A percentile compares a stretch with the other conserved stretches of the same genome.
Conservation (phyloP, 2,888 invertebrate genomes). For the Caenorhabditis panamensis region DNA sequence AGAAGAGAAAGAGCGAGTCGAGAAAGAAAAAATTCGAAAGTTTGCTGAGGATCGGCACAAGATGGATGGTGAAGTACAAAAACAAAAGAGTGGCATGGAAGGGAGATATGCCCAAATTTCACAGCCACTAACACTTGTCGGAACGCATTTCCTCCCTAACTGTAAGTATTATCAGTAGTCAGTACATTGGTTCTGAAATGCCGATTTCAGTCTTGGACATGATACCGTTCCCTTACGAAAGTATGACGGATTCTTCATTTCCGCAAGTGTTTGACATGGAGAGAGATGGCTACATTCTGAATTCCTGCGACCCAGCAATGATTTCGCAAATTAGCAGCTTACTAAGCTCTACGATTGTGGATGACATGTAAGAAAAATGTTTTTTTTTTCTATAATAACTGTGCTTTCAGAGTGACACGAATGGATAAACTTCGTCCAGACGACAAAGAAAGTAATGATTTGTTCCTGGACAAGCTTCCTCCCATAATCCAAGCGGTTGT, state of each 20-base stretch:
- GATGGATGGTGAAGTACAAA: constrained; percentile 36
- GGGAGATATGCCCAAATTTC: constrained; percentile 53
- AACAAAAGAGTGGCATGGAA: constrained; percentile 58
- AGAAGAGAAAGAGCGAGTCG: constrained; percentile 54
- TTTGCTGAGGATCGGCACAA: constrained; percentile 57
- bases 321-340: constrained; percentile 61
- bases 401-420: constrained; percentile 60
- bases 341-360: constrained; percentile 65
- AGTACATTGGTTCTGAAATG: constrained; percentile 33
- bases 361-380: constrained; percentile 74
- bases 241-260: constrained; percentile 58
- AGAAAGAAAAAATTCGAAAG: constrained; percentile 46
- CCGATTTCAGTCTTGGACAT: constrained; percentile 66
- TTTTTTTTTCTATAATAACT: no score
- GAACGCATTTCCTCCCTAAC: constrained; percentile 74
- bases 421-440: constrained; percentile 56
- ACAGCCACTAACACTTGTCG: constrained; percentile 73
- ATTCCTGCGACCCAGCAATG: constrained; percentile 47
- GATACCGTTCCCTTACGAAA: constrained; percentile 74
- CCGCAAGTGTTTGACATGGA: constrained; percentile 61
- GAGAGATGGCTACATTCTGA: constrained; percentile 50
- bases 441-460: constrained; percentile 69
- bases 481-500: constrained; percentile 66
- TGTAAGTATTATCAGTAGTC: constrained; percentile 53
- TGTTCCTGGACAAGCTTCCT: constrained; percentile 66